Conservation (phyloP, 1,140 invertebrate genomes). For the Coenobita brevimanus region DNA sequence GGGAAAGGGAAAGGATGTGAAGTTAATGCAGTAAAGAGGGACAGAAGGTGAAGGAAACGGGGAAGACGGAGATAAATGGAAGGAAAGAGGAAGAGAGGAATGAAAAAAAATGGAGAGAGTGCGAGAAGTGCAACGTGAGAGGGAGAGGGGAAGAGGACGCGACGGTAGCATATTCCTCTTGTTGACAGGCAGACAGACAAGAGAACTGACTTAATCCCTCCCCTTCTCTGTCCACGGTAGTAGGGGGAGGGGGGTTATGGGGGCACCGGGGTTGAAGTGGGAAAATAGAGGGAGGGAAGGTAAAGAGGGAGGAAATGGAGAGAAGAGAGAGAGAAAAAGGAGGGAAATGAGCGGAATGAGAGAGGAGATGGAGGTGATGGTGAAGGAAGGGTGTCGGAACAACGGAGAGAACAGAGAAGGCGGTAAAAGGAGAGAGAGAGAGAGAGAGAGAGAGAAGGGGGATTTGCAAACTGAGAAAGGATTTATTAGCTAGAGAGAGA, state of each 20-base stretch:
- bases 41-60: neutral
- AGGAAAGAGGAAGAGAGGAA: conserved; percentile 6
- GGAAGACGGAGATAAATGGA: neutral
- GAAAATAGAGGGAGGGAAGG: neutral
- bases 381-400: neutral
- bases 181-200: too few relatives aligned
- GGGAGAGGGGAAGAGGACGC: neutral
- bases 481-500: too few relatives aligned
- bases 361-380: neutral
- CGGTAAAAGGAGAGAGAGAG: conserved; percentile 6
- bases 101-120: neutral
- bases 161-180: too few relatives aligned
- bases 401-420: neutral
- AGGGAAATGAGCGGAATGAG: neutral
- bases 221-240: too few relatives aligned
- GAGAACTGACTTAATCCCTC: too few relatives aligned
- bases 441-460: conserved; percentile 14
- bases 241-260: too few relatives aligned
- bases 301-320: neutral
- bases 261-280: neutral
- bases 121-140: neutral
- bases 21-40: neutral
- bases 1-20: too few relatives aligned
- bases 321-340: neutral
- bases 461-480: too few relatives aligned